Evolutionary conservation across 2,888 invertebrate species (phyloP), one percentile per base, ranked within the genome.

Genomic region (Cephus sareptanus): DNA sequence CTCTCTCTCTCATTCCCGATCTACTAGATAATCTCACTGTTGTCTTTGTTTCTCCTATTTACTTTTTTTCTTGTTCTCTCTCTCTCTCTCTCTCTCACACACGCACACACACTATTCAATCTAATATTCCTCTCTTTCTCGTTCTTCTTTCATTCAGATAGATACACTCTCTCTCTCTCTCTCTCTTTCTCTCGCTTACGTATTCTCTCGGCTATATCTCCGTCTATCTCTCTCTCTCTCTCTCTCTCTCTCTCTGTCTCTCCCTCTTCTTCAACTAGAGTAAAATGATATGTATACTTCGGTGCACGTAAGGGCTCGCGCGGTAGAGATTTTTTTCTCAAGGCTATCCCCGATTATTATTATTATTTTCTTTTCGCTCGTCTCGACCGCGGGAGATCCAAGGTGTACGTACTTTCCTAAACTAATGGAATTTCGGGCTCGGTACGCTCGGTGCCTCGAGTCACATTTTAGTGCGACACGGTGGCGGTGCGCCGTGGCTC

Each of bases 401-500:
- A 70, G 33, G 71, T 33, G 71, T 70, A 70, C 71, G 71, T 70
- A 70, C 71, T 80, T 69, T 76, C 81, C 80, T 81, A 81, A 82
- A 81, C 83, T 85, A 83, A 81, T 79, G 81, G 80, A 83, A 82
- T 82, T 77, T 81, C 74, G 81, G 40, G 79, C 78, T 82, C 83
- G 83, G 82, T 81, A 82, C 85, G 83, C 88, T 84, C 82, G 85
- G 84, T 86, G 83, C 83, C 83, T 84, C 88, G 87, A 89, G 87
- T 88, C 89, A 89, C 89, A 89, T 89, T 89, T 86, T 88, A 88
- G 84, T 85, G 85, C 83, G 81, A 79, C 79, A 79, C 84, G 85
- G 79, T 87, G 82, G 81, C 85, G 85, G 83, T 85, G 85, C 83
- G 84, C 85, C 84, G 86, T 84, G 81, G 83, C 83, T 79, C 83